Percentiles rank a stretch among this genome's conserved stretches.
phyloP scores from a whole-genome alignment of 2,888 invertebrate species.

The Yponomeuta evonymella region DNA sequence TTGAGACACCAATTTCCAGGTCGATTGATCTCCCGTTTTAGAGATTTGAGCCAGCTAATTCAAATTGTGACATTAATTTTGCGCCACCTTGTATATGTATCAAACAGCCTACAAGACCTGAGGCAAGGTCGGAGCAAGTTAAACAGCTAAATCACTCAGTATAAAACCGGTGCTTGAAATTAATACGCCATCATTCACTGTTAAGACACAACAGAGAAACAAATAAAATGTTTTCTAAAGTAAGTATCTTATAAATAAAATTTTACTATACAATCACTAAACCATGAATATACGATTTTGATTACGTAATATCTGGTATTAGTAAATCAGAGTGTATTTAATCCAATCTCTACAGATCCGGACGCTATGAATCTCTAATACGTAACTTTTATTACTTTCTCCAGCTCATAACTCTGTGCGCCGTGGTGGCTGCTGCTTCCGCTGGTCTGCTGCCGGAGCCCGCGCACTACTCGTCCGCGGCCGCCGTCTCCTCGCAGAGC shows the following conservation, averaged over 20 bases:
- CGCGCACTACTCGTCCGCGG: constrained; percentile 17
- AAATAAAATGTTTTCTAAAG: constrained; percentile 53
- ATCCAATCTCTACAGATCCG: too few relatives aligned
- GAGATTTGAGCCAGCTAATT: too few relatives aligned
- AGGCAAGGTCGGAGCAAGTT: constrained; percentile 7
- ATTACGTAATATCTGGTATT: too few relatives aligned
- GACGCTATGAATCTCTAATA: too few relatives aligned
- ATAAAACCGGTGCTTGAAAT: constrained; percentile 10
- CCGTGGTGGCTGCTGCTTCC: constrained; percentile 29
- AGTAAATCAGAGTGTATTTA: too few relatives aligned
- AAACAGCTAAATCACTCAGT: neutral
- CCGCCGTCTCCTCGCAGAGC: constrained; percentile 48
- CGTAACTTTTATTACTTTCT: too few relatives aligned
- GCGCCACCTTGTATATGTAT: neutral
- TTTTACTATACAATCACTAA: neutral
- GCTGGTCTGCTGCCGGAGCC: constrained; percentile 18
- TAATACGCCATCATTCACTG: constrained; percentile 30
- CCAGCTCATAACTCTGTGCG: constrained; percentile 31
- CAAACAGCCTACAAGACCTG: neutral
- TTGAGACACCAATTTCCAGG: too few relatives aligned
- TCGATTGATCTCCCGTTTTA: too few relatives aligned
- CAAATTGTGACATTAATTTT: too few relatives aligned
- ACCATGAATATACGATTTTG: too few relatives aligned
- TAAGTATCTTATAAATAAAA: constrained; percentile 30
- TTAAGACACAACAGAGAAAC: constrained; percentile 32